Evolutionary conservation across 2,888 invertebrate genomes (phyloP).

Genomic region (Latrodectus elegans): DNA sequence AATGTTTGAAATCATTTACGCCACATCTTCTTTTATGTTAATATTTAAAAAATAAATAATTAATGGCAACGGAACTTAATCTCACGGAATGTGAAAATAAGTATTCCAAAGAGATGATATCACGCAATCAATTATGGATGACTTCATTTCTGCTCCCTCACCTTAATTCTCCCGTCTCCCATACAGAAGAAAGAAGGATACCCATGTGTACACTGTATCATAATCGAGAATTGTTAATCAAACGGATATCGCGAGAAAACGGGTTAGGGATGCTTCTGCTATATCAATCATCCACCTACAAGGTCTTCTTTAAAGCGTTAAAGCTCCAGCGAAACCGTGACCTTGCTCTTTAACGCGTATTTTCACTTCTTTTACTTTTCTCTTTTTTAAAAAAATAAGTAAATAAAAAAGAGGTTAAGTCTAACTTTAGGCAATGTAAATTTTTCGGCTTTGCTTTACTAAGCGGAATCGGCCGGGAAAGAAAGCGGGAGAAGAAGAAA

Average conservation of each 20-base stretch:
- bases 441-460: slow-evolving; percentile 43
- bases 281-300: slow-evolving; percentile 42
- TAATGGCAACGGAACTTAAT: background rate
- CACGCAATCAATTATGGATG: background rate
- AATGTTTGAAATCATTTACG: too few relatives aligned
- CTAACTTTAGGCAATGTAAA: slow-evolving; percentile 65
- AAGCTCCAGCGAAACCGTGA: slow-evolving; percentile 20
- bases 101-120: background rate
- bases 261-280: slow-evolving; percentile 7
- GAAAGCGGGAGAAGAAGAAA: slow-evolving; percentile 18
- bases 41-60: too few relatives aligned
- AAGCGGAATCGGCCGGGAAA: background rate
- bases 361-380: slow-evolving; percentile 17
- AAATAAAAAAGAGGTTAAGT: slow-evolving; percentile 39
- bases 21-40: too few relatives aligned
- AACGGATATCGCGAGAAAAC: slow-evolving; percentile 1
- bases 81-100: background rate
- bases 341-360: slow-evolving; percentile 17
- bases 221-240: slow-evolving; percentile 1
- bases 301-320: slow-evolving; percentile 13
- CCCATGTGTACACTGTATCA: background rate
- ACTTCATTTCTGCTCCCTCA: background rate
- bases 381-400: background rate
- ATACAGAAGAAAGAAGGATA: background rate
- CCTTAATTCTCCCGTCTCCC: background rate